Evolutionary conservation across 2,888 invertebrate species (phyloP), one percentile per base, ranked within the genome.

Genomic region (Netelia virgata): DNA sequence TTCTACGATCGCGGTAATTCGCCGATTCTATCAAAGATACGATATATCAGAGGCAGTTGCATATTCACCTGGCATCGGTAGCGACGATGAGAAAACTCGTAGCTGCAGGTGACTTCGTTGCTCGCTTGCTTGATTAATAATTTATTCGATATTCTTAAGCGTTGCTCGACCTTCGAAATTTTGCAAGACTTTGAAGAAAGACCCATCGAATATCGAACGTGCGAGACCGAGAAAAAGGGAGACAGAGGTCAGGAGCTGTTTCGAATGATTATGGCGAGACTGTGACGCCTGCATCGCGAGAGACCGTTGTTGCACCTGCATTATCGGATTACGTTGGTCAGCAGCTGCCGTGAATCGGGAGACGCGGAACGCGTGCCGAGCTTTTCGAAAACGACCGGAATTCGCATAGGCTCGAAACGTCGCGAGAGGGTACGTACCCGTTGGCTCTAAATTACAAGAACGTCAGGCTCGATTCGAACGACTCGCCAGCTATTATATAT

Each of bases 311-410:
- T 88, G 88, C 90, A 91, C 90, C 90, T 90, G 90, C 89, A 89
- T 90, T 90, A 90, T 90, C 90, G 87, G 89, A 88, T 91, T 90
- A 89, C 90, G 83, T 85, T 80, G 36, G 36, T 23, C 47, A 75
- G 89, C 90, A 89, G 89, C 90, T 90, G 91, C 85, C 86, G 70
- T 16, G 68, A 85, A 75, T 84, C 78, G 78, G 50, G 66, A 69
- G 53, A 20, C 64, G 57, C 79, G 41, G 16, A 11, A 41, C 28
- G 59, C 23, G 68, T 53, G 57, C 57, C 74, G 79, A 78, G 80
- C 83, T 79, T 79, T 78, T 69, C 41, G 55, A 61, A n/a, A 28
- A 57, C 73, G 63, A 55, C 11, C 47, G 57, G 47, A 73, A 47
- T 68, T 76, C 16, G 64, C 77, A 70, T 63, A 77, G 20, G 43